Conservation (phyloP, 2,113 vertebrate genomes). For the Centropristis striata region DNA sequence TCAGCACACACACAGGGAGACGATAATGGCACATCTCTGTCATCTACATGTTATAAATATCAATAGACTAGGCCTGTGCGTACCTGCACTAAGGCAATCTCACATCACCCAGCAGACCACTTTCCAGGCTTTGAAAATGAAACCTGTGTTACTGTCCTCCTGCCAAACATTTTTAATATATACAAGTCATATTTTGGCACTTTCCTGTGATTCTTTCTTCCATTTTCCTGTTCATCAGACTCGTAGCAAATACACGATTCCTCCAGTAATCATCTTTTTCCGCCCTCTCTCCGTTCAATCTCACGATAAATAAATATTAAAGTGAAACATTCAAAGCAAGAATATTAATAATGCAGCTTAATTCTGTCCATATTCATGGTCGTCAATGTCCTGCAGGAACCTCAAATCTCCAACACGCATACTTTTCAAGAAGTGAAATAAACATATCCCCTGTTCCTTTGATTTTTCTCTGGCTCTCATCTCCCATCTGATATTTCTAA, state of each 20-base stretch:
- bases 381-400: constrained; percentile 57
- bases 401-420: constrained; percentile 43
- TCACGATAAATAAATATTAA: constrained; percentile 52
- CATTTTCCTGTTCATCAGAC: constrained; percentile 24
- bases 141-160: constrained; percentile 38
- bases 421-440: constrained; percentile 57
- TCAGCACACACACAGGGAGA: constrained; percentile 32
- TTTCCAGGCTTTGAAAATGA: constrained; percentile 60
- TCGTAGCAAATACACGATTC: constrained; percentile 14
- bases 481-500: constrained; percentile 72
- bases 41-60: constrained; percentile 77
- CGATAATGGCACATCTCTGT: constrained; percentile 59
- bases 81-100: constrained; percentile 48
- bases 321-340: constrained; percentile 48
- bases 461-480: constrained; percentile 67
- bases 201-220: constrained; percentile 15
- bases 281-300: constrained; percentile 2
- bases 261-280: constrained; percentile 10
- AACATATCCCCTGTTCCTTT: constrained; percentile 71
- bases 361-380: constrained; percentile 53
- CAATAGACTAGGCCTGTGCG: constrained; percentile 50
- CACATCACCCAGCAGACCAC: constrained; percentile 41
- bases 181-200: constrained; percentile 33
- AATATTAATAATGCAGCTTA: constrained; percentile 49
- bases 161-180: constrained; percentile 52